Conservation (phyloP, 2,888 invertebrate species). For the Cephus pygmeus region DNA sequence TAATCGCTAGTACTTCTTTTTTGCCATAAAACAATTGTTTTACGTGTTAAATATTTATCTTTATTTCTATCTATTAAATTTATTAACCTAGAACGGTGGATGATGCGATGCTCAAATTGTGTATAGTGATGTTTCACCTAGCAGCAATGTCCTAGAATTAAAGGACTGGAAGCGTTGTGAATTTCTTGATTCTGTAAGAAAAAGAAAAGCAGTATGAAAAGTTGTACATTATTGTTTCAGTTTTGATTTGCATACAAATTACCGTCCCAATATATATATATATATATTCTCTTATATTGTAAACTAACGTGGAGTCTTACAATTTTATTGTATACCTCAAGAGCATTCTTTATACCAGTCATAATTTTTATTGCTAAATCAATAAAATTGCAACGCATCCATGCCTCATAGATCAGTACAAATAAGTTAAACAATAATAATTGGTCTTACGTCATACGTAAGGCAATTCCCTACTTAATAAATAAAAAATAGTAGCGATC, state of each 20-base stretch:
- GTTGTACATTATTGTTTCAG: neutral
- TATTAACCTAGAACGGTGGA: constrained; percentile 38
- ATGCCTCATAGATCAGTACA: constrained; percentile 49
- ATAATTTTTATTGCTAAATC: constrained; percentile 5
- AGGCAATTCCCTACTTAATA: constrained; percentile 38
- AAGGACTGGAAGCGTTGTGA: constrained; percentile 35
- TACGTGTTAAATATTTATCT: too few relatives aligned
- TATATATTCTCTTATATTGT: too few relatives aligned
- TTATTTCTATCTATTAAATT: neutral
- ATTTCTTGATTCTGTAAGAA: constrained; percentile 18
- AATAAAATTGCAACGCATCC: constrained; percentile 35
- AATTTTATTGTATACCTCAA: too few relatives aligned
- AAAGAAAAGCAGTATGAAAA: constrained; percentile 14
- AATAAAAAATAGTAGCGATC: constrained; percentile 34
- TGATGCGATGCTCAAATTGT: constrained; percentile 51
- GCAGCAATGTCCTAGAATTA: constrained; percentile 39
- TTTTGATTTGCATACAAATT: neutral
- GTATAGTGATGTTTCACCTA: constrained; percentile 42
- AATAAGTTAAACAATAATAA: constrained; percentile 44
- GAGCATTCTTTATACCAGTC: neutral
- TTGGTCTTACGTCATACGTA: constrained; percentile 26
- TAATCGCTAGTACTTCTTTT: constrained; percentile 27
- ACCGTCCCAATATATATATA: too few relatives aligned
- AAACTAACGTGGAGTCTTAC: too few relatives aligned
- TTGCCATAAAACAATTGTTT: constrained; percentile 35